These are phyloP conservation scores for Celastrina argiolus DNA, from an alignment of 2,888 invertebrate genomes.

Conservation along the genomic window DNA sequence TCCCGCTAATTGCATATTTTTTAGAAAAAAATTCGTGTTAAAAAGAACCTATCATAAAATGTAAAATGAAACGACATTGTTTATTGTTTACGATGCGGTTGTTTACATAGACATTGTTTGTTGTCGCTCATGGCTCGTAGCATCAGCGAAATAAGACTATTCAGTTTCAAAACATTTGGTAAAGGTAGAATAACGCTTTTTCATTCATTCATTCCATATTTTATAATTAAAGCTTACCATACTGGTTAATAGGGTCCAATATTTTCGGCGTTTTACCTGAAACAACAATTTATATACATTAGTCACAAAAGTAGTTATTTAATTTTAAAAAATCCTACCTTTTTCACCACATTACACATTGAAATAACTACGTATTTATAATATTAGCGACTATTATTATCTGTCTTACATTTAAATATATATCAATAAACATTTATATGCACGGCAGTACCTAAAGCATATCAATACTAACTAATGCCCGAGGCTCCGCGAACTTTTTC, in stretches of 20 bases:
- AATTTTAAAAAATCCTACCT: background rate
- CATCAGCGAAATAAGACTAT: background rate
- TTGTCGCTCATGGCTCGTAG: background rate
- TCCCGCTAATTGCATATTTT: background rate
- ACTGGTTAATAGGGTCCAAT: conserved; percentile 25
- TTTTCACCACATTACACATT: background rate
- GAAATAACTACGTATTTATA: background rate
- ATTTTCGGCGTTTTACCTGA: conserved; percentile 66
- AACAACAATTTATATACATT: conserved; percentile 42
- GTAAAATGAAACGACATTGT: background rate
- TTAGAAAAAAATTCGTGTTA: background rate
- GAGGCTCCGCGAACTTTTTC: too few relatives aligned
- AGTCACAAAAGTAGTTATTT: background rate
- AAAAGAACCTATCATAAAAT: background rate
- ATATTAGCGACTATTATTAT: too few relatives aligned
- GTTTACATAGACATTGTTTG: background rate
- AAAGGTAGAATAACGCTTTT: too few relatives aligned
- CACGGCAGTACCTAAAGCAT: background rate
- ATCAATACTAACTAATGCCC: too few relatives aligned
- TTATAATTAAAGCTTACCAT: background rate
- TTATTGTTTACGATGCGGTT: background rate
- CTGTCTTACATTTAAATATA: too few relatives aligned
- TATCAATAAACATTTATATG: background rate
- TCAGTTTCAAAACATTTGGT: background rate
- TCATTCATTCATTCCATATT: background rate